Base-by-base conservation (phyloP, 2,797 vertebrate genomes). In the Luscinia megarhynchos region DNA sequence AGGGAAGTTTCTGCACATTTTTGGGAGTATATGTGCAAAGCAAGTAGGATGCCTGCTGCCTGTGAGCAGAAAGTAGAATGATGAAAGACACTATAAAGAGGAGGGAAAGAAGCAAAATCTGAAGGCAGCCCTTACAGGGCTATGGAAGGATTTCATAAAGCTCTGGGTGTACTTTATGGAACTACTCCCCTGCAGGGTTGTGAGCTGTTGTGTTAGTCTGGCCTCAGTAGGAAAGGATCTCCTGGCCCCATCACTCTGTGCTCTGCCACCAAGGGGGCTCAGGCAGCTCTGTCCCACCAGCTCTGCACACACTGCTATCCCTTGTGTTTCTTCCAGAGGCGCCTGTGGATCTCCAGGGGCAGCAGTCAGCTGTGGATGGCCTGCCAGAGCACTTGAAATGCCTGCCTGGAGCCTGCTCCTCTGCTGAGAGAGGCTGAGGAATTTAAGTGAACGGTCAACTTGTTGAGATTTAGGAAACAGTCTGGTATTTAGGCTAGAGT, bases 401-500 rank as follows among this genome's bases (percentile, higher is more conserved):
- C 30, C 66, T 94, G 58, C 1, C 5, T 24, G 46, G 34, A 75
- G 54, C 79, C 63, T 68, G 63, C 40, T 67, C 32, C 51, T 96
- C 73, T 73, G 62, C 3, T 88, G 40, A 22, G 79, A 82, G 73
- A 75, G 53, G 50, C 7, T 84, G 59, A 74, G 83, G 91, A 94
- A 90, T 95, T 94, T 76, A 62, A 97, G 94, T 4, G 8, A 91
- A 69, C 0, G 5, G 85, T 96, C 95, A 92, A 1, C 80, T 92
- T 66, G 62, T 80, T 51, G 55, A 81, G 66, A 87, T 87, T 84
- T 92, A 81, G 76, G 73, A 89, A 94, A 92, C 68, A 82, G 67
- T 89, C 77, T 95, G 95, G 89, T 93, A 90, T 90, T 87, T 80
- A 97, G 73, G 48, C 87, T 94, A 80, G 93, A 96, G 88, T 92